These are phyloP conservation scores for Zaprionus africanus DNA, from an alignment of 1,140 invertebrate species.

Conservation along the genomic window DNA sequence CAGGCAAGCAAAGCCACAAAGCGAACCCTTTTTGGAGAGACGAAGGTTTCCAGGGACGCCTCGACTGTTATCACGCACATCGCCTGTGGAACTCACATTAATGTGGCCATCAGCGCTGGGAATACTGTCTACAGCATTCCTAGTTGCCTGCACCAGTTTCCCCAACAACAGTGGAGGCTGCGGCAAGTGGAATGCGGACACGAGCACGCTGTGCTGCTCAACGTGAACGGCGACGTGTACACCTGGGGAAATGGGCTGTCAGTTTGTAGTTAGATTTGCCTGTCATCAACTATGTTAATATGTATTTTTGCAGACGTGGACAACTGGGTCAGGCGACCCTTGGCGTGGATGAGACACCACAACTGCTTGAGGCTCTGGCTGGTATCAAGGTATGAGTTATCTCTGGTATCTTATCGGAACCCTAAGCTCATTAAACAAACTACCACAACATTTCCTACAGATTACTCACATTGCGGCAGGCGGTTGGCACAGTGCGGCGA, in stretches of 20 bases:
- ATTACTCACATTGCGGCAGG: constrained; percentile 89
- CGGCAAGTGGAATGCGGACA: constrained; percentile 90
- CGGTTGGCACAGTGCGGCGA: constrained; percentile 93
- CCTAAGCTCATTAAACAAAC: constrained; percentile 5
- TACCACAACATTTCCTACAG: constrained; percentile 43
- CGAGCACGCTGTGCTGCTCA: constrained; percentile 91
- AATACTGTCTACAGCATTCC: constrained; percentile 87
- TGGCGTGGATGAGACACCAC: constrained; percentile 87
- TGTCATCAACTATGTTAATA: neutral
- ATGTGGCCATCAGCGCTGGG: constrained; percentile 84
- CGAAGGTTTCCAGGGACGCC: constrained; percentile 23
- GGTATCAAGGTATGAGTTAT: constrained; percentile 87
- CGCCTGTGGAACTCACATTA: constrained; percentile 84
- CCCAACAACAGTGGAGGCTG: constrained; percentile 85
- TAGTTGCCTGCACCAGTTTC: constrained; percentile 85
- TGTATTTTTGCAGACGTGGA: constrained; percentile 87
- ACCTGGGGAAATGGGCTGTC: constrained; percentile 93
- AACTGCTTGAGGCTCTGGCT: constrained; percentile 88
- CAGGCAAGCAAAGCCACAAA: constrained; percentile 42
- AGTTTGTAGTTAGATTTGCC: constrained; percentile 48
- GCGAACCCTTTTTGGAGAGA: constrained; percentile 59
- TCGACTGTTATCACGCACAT: constrained; percentile 76
- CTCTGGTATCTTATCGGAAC: constrained; percentile 32
- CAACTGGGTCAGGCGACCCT: constrained; percentile 92
- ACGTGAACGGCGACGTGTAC: constrained; percentile 89